Conservation (phyloP, 2,113 vertebrate species). For the Aspiorhynchus laticeps region DNA sequence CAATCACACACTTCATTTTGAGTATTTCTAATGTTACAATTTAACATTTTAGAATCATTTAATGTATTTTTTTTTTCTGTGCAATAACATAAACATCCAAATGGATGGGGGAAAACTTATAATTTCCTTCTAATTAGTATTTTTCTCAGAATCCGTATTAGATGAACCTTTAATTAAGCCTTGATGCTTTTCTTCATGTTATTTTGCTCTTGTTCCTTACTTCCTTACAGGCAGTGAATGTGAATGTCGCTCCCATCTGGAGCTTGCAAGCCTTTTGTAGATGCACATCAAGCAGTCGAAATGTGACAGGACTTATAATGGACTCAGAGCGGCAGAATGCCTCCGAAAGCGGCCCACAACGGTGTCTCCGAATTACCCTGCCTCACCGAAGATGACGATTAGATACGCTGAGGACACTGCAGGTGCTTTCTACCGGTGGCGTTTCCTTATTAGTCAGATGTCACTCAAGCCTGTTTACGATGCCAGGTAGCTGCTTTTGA, state of each 20-base stretch:
- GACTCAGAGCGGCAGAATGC: conserved; percentile 23
- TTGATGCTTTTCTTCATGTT: conserved; percentile 18
- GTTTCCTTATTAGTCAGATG: conserved; percentile 42
- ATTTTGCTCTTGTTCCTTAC: conserved; percentile 14
- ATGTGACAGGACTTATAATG: conserved; percentile 45
- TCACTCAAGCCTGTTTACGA: conserved; percentile 34
- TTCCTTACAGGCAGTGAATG: conserved; percentile 21
- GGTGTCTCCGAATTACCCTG: conserved; percentile 10
- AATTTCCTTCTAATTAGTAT: conserved; percentile 23
- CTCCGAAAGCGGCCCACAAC: conserved; percentile 1
- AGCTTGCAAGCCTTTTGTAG: conserved; percentile 19
- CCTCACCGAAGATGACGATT: conserved; percentile 40
- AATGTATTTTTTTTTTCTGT: not conserved
- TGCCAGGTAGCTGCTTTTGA: conserved; percentile 31
- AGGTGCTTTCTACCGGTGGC: not conserved
- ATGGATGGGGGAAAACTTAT: not conserved
- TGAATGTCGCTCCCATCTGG: conserved; percentile 40
- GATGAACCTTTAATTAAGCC: conserved; percentile 22
- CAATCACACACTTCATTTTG: not conserved
- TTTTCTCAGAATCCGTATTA: not conserved
- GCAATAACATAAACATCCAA: not conserved
- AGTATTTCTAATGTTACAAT: conserved; percentile 16
- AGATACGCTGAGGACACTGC: not conserved
- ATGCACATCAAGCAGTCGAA: conserved; percentile 42
- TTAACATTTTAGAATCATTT: not conserved